Percentiles rank a stretch among this genome's conserved stretches.
Conservation (phyloP, 2,888 invertebrate genomes). For the Pristionchus mayeri region DNA sequence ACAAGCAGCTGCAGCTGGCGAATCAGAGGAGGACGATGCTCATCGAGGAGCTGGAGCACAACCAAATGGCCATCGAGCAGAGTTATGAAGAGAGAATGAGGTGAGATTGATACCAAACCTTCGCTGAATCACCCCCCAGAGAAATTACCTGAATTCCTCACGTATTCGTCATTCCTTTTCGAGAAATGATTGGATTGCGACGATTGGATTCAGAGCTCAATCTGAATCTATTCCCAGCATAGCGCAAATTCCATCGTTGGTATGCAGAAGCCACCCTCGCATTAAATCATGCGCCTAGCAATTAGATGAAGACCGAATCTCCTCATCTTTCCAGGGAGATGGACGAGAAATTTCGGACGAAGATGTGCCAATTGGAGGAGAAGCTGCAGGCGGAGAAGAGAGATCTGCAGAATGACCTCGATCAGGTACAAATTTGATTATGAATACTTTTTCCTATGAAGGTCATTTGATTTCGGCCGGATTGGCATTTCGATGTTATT, state of each 20-base stretch:
- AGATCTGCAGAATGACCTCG: slow-evolving; percentile 65
- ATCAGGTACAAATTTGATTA: too few relatives aligned
- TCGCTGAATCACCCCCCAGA: too few relatives aligned
- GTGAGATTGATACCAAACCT: slow-evolving; percentile 48
- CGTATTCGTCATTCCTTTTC: too few relatives aligned
- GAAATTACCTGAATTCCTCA: too few relatives aligned
- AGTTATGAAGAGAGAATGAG: slow-evolving; percentile 62
- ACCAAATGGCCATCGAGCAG: slow-evolving; percentile 65
- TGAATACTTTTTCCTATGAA: too few relatives aligned
- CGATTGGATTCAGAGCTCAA: too few relatives aligned
- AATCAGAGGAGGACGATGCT: slow-evolving; percentile 64
- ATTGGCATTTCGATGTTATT: too few relatives aligned
- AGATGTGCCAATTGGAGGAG: slow-evolving; percentile 63
- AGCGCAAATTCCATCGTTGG: slow-evolving; percentile 14
- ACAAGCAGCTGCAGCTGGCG: slow-evolving; percentile 65
- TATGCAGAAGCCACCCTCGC: not conserved
- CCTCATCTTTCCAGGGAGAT: slow-evolving; percentile 56
- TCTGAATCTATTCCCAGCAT: too few relatives aligned
- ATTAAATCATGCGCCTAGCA: slow-evolving; percentile 19
- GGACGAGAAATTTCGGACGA: slow-evolving; percentile 63
- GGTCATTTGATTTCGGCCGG: too few relatives aligned
- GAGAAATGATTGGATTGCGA: too few relatives aligned
- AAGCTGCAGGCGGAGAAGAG: slow-evolving; percentile 60
- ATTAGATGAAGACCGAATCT: not conserved
- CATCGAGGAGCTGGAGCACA: slow-evolving; percentile 67